Base-by-base conservation (phyloP, 2,113 vertebrate genomes). In the Catharus fuscescens region DNA sequence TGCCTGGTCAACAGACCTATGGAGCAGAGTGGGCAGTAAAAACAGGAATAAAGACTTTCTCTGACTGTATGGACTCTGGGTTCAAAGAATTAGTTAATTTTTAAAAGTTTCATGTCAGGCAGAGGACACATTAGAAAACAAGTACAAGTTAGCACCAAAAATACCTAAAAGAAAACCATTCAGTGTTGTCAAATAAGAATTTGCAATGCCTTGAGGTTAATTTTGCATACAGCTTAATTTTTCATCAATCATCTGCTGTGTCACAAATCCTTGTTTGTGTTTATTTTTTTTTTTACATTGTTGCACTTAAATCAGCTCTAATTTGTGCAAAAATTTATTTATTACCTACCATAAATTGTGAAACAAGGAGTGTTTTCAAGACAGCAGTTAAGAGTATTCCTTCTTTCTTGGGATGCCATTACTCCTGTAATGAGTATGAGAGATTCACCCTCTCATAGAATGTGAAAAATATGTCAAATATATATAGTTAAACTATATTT, bases 261-360 rank as follows among this genome's bases (percentile, higher is more conserved):
- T 12, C 47, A 53, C 28, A 56, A 84, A 80, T 32, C 24, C 23
- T 70, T 8, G 76, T 64, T 93, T 69, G 13, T 21, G 52, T 90
- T 80, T 73, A 34, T 28, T 36, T 72, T 85, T 21, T 61, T 64
- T 78, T 81, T 72, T 2, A 69, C 7, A 88, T 84, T 91, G 34
- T 87, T 89, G 25, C 19, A 61, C n/a, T 74, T 91, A 91, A 84
- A 86, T 83, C 53, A 86, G 4, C n/a, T 87, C 40, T 85, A 91
- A 92, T 89, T 93, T 89, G 40, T 57, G 44, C 65, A 92, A 95
- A 79, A 15, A 76, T 82, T 76, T 94, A 85, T n/a, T 74, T 92
- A 91, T 81, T 93, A 76, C 15, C 12, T 65, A 56, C 31, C 0
- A 0, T 81, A 91, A 91, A 87, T 50, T 1, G 2, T 76, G 61